A percentile compares a stretch with the other conserved stretches of the same genome.
Conservation (phyloP, 1,140 invertebrate genomes). For the Centruroides vittatus region DNA sequence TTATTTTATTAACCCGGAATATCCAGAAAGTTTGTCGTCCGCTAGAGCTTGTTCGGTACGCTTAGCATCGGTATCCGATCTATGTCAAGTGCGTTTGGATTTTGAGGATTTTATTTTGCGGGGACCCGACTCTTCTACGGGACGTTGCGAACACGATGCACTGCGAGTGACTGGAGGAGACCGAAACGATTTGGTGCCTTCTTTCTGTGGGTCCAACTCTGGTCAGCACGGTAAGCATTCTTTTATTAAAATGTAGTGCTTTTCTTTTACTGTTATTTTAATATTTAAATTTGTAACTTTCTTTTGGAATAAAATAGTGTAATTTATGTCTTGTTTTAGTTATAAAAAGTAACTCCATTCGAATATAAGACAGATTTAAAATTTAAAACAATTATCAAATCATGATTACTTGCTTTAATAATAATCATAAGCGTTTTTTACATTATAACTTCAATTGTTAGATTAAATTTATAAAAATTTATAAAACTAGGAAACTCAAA, state of each 20-base stretch:
- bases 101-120: conserved; percentile 8
- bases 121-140: background rate
- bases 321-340: too few species aligned
- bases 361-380: conserved; percentile 21
- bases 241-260: too few species aligned
- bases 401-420: too few species aligned
- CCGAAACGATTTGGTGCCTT: conserved; percentile 46
- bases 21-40: conserved; percentile 49
- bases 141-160: conserved; percentile 13
- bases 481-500: too few species aligned
- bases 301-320: too few species aligned
- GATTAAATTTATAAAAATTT: too few species aligned
- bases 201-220: conserved; percentile 54
- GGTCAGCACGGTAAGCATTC: conserved; percentile 53
- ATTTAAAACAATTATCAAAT: too few species aligned
- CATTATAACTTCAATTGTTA: too few species aligned
- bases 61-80: conserved; percentile 42
- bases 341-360: too few species aligned
- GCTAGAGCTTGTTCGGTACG: background rate
- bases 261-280: too few species aligned
- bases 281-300: too few species aligned
- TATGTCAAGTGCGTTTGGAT: conserved; percentile 49
- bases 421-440: too few species aligned
- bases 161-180: conserved; percentile 34
- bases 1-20: conserved; percentile 64